Conservation (phyloP, 2,113 vertebrate species). For the Crocuta crocuta region DNA sequence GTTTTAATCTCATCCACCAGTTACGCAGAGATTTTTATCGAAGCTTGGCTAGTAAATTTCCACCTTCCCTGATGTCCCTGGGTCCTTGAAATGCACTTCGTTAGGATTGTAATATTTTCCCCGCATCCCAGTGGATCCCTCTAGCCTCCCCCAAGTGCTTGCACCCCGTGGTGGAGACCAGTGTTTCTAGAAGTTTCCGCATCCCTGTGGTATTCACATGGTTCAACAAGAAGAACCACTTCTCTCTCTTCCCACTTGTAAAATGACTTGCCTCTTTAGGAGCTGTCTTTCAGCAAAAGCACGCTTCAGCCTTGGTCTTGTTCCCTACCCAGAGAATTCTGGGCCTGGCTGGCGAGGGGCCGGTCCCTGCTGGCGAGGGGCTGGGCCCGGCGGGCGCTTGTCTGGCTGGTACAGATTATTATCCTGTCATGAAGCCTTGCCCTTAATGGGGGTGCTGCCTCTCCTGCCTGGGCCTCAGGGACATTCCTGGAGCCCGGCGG, state of each 20-base stretch:
- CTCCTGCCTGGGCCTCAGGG: background rate
- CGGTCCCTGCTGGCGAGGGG: background rate
- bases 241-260: background rate
- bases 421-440: no score
- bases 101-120: accelerated
- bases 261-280: background rate
- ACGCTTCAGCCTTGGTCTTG: accelerated
- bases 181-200: slow-evolving; percentile 12
- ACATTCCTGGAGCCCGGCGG: background rate
- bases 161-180: background rate
- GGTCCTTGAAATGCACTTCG: background rate
- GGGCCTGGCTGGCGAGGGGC: background rate
- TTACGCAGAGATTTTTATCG: background rate
- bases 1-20: background rate
- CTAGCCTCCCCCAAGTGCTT: background rate
- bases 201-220: background rate
- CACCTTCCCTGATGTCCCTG: background rate
- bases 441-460: background rate
- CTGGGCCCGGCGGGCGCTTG: background rate
- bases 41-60: background rate
- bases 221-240: background rate
- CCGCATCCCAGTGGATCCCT: accelerated
- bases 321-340: background rate
- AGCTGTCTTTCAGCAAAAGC: background rate
- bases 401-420: accelerated